Conservation (phyloP, 2,888 invertebrate genomes). For the Microctonus aethiopoides region DNA sequence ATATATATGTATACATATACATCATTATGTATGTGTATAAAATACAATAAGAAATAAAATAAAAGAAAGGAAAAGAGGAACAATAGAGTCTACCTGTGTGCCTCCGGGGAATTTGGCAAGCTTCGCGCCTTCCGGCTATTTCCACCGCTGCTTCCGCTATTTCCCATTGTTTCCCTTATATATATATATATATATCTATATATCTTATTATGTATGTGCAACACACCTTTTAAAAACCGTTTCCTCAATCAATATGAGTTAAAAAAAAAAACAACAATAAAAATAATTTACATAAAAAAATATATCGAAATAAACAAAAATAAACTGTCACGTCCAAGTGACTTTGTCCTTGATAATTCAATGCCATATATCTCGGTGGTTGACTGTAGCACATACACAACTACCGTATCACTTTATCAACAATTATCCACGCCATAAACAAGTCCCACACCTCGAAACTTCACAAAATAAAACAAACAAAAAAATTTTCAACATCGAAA, state of each 20-base stretch:
- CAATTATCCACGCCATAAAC: background rate
- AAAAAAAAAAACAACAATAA: no score
- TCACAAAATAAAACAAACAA: background rate
- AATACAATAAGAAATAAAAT: slow-evolving; percentile 3
- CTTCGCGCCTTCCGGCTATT: slow-evolving; percentile 75
- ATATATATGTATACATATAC: no score
- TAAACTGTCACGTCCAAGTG: no score
- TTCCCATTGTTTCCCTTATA: slow-evolving; percentile 53
- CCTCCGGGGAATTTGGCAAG: slow-evolving; percentile 83
- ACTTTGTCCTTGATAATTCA: background rate
- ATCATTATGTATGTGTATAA: no score
- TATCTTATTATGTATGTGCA: background rate
- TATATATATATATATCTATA: no score
- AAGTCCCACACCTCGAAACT: background rate
- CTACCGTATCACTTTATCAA: background rate
- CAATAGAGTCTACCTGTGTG: slow-evolving; percentile 72
- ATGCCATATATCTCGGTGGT: background rate
- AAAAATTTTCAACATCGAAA: background rate
- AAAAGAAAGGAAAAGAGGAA: background rate
- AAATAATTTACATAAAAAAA: no score
- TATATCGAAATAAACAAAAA: background rate
- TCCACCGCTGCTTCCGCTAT: slow-evolving; percentile 65
- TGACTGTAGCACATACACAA: background rate
- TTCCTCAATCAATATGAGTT: background rate
- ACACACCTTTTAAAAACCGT: background rate